These are phyloP conservation scores for Phrynocephalus versicolor DNA, from an alignment of 2,113 vertebrate genomes.

Conservation along the genomic window DNA sequence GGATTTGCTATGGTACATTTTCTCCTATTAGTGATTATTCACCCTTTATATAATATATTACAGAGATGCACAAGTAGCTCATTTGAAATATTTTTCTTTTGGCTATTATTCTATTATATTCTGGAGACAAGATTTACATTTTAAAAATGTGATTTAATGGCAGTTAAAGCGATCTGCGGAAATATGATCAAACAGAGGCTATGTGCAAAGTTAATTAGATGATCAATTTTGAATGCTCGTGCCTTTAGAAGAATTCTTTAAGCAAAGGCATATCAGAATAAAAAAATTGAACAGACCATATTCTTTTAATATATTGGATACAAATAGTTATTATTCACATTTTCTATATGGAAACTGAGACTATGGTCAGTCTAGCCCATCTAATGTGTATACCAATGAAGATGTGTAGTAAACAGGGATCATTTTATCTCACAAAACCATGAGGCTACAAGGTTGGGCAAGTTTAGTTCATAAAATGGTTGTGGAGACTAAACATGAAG, in stretches of 20 bases:
- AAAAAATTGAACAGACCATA: not conserved
- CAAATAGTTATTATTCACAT: not conserved
- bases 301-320: not conserved
- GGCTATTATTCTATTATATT: slow-evolving; percentile 22
- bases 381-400: not conserved
- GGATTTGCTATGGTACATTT: not conserved
- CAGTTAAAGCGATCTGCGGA: slow-evolving; percentile 9
- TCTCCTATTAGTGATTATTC: not conserved
- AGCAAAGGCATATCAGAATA: slow-evolving; percentile 31
- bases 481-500: too few relatives aligned
- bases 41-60: not conserved
- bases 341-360: not conserved
- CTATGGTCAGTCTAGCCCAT: not conserved
- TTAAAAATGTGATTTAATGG: slow-evolving; percentile 43
- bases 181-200: slow-evolving; percentile 5
- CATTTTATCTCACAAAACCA: not conserved
- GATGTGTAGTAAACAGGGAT: too few relatives aligned
- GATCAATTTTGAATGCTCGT: slow-evolving; percentile 25
- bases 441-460: too few relatives aligned
- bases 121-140: slow-evolving; percentile 20
- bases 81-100: slow-evolving; percentile 4
- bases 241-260: not conserved
- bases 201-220: slow-evolving; percentile 30
- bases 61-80: not conserved
- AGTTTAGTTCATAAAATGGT: too few relatives aligned